Conservation (phyloP, 2,797 vertebrate genomes). For the Anomalospiza imberbis region DNA sequence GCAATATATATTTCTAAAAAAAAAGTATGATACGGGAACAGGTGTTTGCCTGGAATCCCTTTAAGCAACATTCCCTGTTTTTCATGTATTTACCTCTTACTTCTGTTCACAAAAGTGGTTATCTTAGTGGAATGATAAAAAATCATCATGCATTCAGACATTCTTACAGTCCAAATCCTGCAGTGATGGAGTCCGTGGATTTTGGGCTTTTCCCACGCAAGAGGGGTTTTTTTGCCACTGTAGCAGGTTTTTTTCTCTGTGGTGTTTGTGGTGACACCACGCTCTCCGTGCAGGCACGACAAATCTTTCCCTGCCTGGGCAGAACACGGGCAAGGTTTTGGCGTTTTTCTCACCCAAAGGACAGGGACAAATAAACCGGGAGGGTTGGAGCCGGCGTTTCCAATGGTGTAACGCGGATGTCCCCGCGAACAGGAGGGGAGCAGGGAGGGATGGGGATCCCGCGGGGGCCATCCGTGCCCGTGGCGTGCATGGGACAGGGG, state of each 20-base stretch:
- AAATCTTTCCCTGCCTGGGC: neutral
- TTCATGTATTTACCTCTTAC: neutral
- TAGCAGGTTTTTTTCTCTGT: neutral
- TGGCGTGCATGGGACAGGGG: fast-evolving
- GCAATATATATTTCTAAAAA: neutral
- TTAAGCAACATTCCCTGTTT: neutral
- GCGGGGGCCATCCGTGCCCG: fast-evolving
- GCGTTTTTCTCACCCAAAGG: neutral
- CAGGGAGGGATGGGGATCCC: neutral
- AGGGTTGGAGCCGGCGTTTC: neutral
- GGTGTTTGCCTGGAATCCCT: neutral
- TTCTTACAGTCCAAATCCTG: neutral
- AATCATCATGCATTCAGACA: neutral
- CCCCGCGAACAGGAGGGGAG: neutral
- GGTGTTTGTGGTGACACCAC: neutral
- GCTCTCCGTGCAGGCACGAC: neutral
- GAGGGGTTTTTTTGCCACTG: neutral
- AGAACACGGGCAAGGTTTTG: neutral
- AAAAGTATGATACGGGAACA: neutral
- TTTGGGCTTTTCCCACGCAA: neutral
- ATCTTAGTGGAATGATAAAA: neutral
- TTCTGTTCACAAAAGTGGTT: neutral
- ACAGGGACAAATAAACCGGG: fast-evolving
- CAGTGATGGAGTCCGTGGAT: neutral
- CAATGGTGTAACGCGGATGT: fast-evolving